Percentiles rank a stretch among this genome's conserved stretches.
phyloP scores from a whole-genome alignment of 2,797 vertebrate genomes.

The Chiloscyllium punctatum region DNA sequence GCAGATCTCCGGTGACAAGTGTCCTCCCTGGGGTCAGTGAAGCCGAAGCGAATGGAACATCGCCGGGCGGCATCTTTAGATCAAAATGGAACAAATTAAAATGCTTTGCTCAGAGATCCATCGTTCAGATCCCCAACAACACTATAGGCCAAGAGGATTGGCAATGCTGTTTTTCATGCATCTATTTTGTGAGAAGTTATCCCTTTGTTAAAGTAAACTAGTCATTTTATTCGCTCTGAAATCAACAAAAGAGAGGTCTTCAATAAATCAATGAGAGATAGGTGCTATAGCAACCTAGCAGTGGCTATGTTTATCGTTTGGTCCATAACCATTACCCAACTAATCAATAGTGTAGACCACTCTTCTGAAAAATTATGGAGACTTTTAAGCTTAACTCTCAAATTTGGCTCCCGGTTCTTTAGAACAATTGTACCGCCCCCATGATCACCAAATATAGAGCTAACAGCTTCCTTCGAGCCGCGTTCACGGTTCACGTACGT shows the following conservation, averaged over 20 bases:
- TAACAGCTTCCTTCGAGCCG: background rate
- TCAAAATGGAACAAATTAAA: too few species aligned
- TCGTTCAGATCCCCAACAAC: background rate
- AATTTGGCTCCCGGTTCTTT: background rate
- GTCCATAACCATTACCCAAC: background rate
- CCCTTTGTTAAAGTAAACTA: background rate
- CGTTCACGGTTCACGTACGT: background rate
- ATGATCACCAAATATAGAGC: background rate
- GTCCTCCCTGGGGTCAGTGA: background rate
- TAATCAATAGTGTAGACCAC: conserved; percentile 1
- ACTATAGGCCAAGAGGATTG: background rate
- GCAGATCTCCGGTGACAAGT: too few species aligned
- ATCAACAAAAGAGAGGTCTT: background rate
- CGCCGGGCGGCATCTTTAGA: background rate
- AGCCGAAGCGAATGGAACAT: background rate
- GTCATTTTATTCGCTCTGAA: conserved; percentile 10
- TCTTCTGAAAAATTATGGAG: background rate
- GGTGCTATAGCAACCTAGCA: conserved; percentile 36
- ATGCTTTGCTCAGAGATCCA: background rate
- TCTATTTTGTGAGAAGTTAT: background rate
- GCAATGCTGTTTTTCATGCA: background rate
- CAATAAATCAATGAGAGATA: conserved; percentile 36
- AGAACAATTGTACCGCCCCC: too few species aligned
- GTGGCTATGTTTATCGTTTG: background rate
- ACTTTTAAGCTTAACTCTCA: background rate